Conservation (phyloP, 1,140 invertebrate species). For the Neuroterus valhalla region DNA sequence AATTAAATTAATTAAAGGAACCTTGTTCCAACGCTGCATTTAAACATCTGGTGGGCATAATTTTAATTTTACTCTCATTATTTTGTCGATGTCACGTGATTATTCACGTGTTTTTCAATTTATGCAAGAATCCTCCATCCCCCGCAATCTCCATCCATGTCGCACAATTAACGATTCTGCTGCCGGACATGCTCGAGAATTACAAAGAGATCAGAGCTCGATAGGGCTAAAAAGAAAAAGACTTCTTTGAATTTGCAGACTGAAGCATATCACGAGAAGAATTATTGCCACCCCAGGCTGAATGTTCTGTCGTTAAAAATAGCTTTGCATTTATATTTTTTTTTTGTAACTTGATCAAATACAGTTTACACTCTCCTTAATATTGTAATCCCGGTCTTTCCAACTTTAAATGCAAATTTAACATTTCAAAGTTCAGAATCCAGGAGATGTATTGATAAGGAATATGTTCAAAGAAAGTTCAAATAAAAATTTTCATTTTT, state of each 20-base stretch:
- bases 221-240: slow-evolving; percentile 21
- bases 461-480: no score
- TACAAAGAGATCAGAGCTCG: slow-evolving; percentile 29
- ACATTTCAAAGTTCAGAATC: no score
- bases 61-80: slow-evolving; percentile 31
- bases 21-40: slow-evolving; percentile 13
- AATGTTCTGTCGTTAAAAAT: not conserved
- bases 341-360: not conserved
- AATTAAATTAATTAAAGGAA: slow-evolving; percentile 37
- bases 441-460: no score
- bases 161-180: slow-evolving; percentile 22
- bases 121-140: slow-evolving; percentile 28
- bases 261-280: slow-evolving; percentile 29
- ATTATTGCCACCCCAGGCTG: slow-evolving; percentile 25
- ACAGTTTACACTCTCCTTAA: not conserved
- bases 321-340: slow-evolving; percentile 10
- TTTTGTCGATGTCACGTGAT: slow-evolving; percentile 30
- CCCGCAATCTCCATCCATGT: slow-evolving; percentile 26
- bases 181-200: slow-evolving; percentile 9
- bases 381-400: not conserved
- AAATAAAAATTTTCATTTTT: no score
- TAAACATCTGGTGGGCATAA: slow-evolving; percentile 20
- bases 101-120: slow-evolving; percentile 30
- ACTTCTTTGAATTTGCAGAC: slow-evolving; percentile 20
- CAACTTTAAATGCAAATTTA: not conserved